Evolutionary conservation across 64 coral and sea anemone species (phyloP).

Genomic region (Hydrozoanthus tunicans): DNA sequence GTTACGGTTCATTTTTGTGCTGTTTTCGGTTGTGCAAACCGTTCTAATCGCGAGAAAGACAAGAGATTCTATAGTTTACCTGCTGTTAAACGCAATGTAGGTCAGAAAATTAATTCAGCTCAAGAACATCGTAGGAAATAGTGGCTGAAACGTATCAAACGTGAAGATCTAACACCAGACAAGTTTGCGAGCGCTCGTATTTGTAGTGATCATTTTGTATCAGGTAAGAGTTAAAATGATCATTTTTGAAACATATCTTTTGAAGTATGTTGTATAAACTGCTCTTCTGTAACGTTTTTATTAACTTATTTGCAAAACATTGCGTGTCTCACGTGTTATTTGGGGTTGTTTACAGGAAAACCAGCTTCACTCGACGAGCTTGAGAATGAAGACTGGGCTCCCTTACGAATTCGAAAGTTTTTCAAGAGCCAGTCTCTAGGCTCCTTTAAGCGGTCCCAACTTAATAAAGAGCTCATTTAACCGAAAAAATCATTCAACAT

Average conservation of each 20-base stretch:
- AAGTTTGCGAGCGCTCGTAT: background rate
- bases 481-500: no score
- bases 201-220: constrained; percentile 22
- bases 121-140: constrained; percentile 53
- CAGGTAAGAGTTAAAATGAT: constrained; percentile 38
- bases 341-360: constrained; percentile 57
- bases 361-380: constrained; percentile 49
- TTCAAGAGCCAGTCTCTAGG: no score
- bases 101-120: constrained; percentile 11
- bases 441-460: no score
- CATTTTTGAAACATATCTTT: constrained; percentile 29
- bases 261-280: background rate
- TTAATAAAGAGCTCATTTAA: no score
- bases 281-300: background rate
- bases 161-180: constrained; percentile 30
- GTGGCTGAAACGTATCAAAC: constrained; percentile 39
- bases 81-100: constrained; percentile 43
- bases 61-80: constrained; percentile 25
- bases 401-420: background rate
- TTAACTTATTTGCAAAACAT: background rate
- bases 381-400: constrained; percentile 62
- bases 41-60: no score
- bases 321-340: background rate
- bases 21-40: no score
- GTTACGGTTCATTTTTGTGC: no score